Evolutionary conservation across 2,797 vertebrate genomes (phyloP), one percentile per base, ranked within the genome.

Genomic region (Falco novaeseelandiae): DNA sequence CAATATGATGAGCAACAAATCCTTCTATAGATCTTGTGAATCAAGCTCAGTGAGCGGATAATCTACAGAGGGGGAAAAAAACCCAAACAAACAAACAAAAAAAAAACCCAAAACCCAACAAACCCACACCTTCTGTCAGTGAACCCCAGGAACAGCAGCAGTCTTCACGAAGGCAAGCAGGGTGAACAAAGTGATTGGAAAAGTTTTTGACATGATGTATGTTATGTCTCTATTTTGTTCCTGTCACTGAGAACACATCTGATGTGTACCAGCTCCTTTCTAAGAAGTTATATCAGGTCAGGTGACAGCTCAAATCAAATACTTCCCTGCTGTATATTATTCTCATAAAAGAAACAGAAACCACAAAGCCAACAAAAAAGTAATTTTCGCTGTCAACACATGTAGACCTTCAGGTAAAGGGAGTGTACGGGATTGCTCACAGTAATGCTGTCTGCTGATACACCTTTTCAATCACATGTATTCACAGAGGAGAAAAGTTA

Each of bases 51-150:
- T 38, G 23, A 73, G 14, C 2, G 55, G 57, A 62, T 70, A 32
- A 62, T 59, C 8, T 22, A 18, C 29, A 72, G 44, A 4, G 27
- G 36, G 36, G 36, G 36, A 10, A 38, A 38, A 38, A 10, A 38
- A 38, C 5, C 10, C 18, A 23, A 51, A 61, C 32, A 38, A 40
- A 7, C 40, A 16, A 10, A 74, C 0, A 3, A 10, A 6, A 1
- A 6, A 12, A 14, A 12, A 6, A 11, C 38, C 38, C 12, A 40
- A 40, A 40, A 38, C 36, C 38, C n/a, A 40, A 10, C n/a, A 16
- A 10, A 74, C 0, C 3, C n/a, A 36, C 4, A 12, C 6, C 23
- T 81, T 34, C 25, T 63, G 6, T 65, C 34, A 48, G 48, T 62
- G 55, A 83, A 38, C 15, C 4, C 7, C 34, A 73, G 55, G 54